These are phyloP conservation scores for Steinernema carpocapsae DNA, from an alignment of 2,888 invertebrate genomes.

Conservation along the genomic window DNA sequence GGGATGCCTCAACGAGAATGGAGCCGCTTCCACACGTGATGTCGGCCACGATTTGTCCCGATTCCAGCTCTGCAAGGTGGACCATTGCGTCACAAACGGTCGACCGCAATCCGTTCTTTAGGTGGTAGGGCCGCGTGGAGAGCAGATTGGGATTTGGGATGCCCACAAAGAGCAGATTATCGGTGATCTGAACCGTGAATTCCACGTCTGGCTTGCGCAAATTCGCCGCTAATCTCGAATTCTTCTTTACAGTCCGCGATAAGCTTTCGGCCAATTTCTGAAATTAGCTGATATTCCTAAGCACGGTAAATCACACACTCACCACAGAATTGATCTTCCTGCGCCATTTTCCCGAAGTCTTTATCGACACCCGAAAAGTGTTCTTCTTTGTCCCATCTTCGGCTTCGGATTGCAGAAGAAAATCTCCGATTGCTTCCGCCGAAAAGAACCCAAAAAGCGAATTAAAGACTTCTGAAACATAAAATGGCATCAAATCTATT, in stretches of 20 bases:
- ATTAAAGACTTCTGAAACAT: background rate
- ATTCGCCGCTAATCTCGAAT: background rate
- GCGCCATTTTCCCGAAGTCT: conserved; percentile 27
- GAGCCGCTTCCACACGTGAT: conserved; percentile 17
- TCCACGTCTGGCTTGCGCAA: background rate
- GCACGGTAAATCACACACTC: background rate
- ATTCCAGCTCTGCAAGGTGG: background rate
- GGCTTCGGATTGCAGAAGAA: too few relatives aligned
- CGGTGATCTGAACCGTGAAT: conserved; percentile 8
- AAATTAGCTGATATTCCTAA: background rate
- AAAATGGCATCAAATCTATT: background rate
- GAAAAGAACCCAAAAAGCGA: background rate
- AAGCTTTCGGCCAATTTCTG: conserved; percentile 29
- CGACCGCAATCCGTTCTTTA: background rate
- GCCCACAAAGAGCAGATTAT: background rate
- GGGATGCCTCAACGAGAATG: conserved; percentile 16
- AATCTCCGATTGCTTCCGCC: background rate
- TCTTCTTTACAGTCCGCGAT: conserved; percentile 2
- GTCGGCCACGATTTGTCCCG: conserved; percentile 6
- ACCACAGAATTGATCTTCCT: conserved; percentile 9
- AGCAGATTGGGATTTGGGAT: background rate
- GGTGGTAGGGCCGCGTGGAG: background rate
- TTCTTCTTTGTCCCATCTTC: background rate
- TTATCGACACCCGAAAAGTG: conserved; percentile 5
- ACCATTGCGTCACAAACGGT: conserved; percentile 22